phyloP scores from a whole-genome alignment of 2,797 vertebrate genomes.

The Acridotheres tristis region DNA sequence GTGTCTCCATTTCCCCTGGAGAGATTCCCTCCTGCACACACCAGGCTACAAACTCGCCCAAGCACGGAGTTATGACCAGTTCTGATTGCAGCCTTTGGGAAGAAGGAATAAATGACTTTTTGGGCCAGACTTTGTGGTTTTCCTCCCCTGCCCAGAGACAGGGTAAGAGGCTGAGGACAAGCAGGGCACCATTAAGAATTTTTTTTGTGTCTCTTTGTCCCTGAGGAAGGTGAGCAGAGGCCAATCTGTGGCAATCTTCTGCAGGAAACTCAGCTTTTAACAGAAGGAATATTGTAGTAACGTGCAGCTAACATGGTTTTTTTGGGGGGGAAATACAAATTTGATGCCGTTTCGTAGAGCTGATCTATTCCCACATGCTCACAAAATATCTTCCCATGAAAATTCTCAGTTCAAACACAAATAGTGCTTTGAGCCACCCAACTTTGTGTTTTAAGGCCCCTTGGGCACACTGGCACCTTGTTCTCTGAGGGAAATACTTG shows the following conservation, averaged over 20 bases:
- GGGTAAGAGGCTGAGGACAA: not conserved
- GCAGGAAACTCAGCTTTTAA: not conserved
- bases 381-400: not conserved
- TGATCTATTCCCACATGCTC: not conserved
- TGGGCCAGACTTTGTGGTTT: not conserved
- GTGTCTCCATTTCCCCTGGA: not conserved
- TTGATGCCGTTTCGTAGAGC: not conserved
- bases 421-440: not conserved
- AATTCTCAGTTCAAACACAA: not conserved
- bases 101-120: not conserved
- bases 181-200: too few relatives aligned
- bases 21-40: not conserved
- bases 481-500: not conserved
- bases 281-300: not conserved
- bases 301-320: fast-evolving
- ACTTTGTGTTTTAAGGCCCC: not conserved
- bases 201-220: not conserved
- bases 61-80: not conserved
- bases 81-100: not conserved
- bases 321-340: not conserved
- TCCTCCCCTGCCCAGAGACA: not conserved
- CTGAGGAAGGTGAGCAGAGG: not conserved
- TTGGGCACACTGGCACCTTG: not conserved
- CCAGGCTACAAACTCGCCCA: too few relatives aligned
- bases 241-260: not conserved